Evolutionary conservation across 2,888 invertebrate genomes (phyloP), one percentile per base, ranked within the genome.

Genomic region (Globia sparganii): DNA sequence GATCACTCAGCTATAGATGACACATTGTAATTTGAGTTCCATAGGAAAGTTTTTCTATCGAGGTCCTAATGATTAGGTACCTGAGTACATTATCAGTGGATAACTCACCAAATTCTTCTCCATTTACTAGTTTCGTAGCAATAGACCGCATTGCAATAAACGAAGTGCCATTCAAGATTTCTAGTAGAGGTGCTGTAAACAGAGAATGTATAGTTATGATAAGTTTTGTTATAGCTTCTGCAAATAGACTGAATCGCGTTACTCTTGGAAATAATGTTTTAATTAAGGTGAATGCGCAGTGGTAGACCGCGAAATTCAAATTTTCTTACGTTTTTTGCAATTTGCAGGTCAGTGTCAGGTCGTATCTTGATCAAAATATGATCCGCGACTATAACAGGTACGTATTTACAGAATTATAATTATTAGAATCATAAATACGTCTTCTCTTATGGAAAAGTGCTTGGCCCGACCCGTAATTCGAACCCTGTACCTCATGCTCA

Each of bases 91-190:
- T 18, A 67, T 18, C 46, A 69, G 25, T 4, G 6, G 21, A 28
- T 46, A 11, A 66, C 97, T 97, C 94, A 97, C 98, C 98, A 86
- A 98, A 96, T 95, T 98, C 98, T 88, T 98, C 97, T 31, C 97
- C 97, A 31, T 97, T 97, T 37, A 98, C 98, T 72, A 98, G 93
- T 93, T 98, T 98, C 0, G 98, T 98, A 37, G 98, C 98, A 83
- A 98, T 98, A 4, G 98, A 98, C 86, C 98, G 95, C 97, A 98
- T 98, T 2, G 98, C 98, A 73, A 98, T 98, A 89, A 98, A 98
- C 2, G 98, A 98, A 0, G 98, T 98, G 3, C 98, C 98, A 86
- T 98, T 98, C 81, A 98, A 97, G 77, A 98, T 98, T 91, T 98
- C 98, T 15, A 97, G 97, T 65, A 98, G 94, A 2, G 98, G 97